Conservation (phyloP, 2,797 vertebrate genomes). For the Morus bassanus region DNA sequence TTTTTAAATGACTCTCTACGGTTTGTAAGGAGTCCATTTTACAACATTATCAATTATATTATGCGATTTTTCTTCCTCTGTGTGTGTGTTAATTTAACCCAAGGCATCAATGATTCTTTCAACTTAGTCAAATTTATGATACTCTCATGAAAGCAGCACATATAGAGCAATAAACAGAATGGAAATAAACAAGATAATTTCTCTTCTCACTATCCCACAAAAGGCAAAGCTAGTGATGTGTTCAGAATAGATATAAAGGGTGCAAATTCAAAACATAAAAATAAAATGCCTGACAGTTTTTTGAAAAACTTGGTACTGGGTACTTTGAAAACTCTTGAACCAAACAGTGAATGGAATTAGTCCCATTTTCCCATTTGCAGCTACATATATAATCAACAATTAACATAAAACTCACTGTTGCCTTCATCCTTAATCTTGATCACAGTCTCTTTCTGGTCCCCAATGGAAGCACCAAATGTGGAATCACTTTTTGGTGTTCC, state of each 20-base stretch:
- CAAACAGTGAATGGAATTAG: background rate
- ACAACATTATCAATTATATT: background rate
- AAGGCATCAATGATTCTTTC: background rate
- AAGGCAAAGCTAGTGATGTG: background rate
- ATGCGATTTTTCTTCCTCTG: too few relatives aligned
- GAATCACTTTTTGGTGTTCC: slow-evolving; percentile 83
- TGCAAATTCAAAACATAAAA: background rate
- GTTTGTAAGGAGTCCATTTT: background rate
- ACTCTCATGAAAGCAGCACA: background rate
- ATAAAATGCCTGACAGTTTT: background rate
- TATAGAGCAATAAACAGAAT: background rate
- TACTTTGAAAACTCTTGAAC: background rate
- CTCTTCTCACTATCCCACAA: background rate
- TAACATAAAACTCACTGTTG: slow-evolving; percentile 78
- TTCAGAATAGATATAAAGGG: background rate
- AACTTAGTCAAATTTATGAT: background rate
- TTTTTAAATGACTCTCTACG: background rate
- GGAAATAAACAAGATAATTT: background rate
- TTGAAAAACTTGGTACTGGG: background rate
- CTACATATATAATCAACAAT: background rate
- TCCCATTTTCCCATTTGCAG: background rate
- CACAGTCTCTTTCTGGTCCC: slow-evolving; percentile 82
- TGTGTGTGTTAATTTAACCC: background rate
- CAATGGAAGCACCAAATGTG: slow-evolving; percentile 78
- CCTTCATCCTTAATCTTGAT: slow-evolving; percentile 84